phyloP scores from a whole-genome alignment of 2,797 vertebrate genomes.

The Phalloptychus januarius region DNA sequence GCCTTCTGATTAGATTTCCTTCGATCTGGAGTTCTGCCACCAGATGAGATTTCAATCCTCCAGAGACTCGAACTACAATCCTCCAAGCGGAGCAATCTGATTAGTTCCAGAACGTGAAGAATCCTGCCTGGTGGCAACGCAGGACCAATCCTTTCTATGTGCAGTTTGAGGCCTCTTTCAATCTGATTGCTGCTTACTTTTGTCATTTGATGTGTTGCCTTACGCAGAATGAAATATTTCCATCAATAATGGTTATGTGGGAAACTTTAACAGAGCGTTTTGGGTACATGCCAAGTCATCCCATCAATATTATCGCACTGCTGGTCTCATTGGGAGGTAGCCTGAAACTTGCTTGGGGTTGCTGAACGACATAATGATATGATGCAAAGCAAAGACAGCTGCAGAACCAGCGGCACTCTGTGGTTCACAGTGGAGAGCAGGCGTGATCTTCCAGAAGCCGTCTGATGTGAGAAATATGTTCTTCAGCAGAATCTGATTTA shows the following conservation, averaged over 20 bases:
- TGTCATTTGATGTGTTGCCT: not conserved
- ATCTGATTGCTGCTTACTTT: not conserved
- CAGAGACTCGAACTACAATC: constrained; percentile 19
- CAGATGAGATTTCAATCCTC: constrained; percentile 30
- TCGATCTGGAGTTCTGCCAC: constrained; percentile 31
- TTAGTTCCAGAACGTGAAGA: constrained; percentile 17
- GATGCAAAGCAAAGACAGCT: not conserved
- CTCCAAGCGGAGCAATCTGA: constrained; percentile 30
- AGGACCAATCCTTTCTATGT: constrained; percentile 1
- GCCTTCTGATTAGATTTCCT: constrained; percentile 39
- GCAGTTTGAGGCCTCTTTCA: not conserved
- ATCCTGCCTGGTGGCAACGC: not conserved
- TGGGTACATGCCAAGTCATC: not conserved
- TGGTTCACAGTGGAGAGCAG: not conserved
- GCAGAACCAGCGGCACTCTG: not conserved
- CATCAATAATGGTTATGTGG: not conserved
- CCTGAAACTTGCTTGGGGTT: not conserved
- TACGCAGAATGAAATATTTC: not conserved
- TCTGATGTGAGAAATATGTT: not conserved
- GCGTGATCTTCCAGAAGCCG: not conserved
- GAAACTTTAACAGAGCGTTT: not conserved
- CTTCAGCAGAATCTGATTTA: constrained; percentile 2
- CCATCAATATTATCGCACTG: not conserved
- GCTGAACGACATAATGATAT: not conserved
- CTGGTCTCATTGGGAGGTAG: not conserved